Base-by-base conservation (phyloP, 2,888 invertebrate species). In the Microctonus aethiopoides region DNA sequence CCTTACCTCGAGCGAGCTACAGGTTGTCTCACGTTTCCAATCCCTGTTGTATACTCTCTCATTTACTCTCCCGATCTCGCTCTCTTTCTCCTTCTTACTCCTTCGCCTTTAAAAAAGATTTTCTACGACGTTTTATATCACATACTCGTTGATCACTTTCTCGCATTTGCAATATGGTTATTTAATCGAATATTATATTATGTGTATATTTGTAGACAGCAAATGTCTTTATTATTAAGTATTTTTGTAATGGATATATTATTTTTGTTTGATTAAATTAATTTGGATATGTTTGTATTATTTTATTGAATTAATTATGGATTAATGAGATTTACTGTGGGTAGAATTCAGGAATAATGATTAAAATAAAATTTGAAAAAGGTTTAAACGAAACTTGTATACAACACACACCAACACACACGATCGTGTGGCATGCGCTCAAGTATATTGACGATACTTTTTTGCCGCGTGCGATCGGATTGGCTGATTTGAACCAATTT, bases 401-500 rank as follows among this genome's bases (percentile, higher is more conserved):
- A 67, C 73, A 74, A 75, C 54, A 24, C 34, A n/a, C n/a, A n/a
- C n/a, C n/a, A n/a, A n/a, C n/a, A n/a, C n/a, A n/a, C n/a, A n/a
- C 29, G 26, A 13, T 5, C 75, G 74, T 75, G 74, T 67, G 61
- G 73, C 74, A 72, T 71, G 69, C 68, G 74, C 65, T 64, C 67
- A 72, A 75, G 79, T 76, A 81, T 77, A n/a, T n/a, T n/a, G n/a
- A n/a, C 78, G 75, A 76, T 77, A 78, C 74, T 76, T 46, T 13
- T 74, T 73, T 78, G 75, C 78, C 78, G 79, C 78, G 77, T 77
- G 16, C 80, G 83, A 84, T 84, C 81, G 80, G 75, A 79, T 77
- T 76, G 76, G 75, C 78, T 79, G 83, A 85, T 85, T 46, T 80
- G 83, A 81, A 82, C 82, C 83, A 84, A 84, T 85, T 85, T 85